These are phyloP conservation scores for Coregonus suidteri DNA, from an alignment of 2,797 vertebrate genomes.

Conservation along the genomic window DNA sequence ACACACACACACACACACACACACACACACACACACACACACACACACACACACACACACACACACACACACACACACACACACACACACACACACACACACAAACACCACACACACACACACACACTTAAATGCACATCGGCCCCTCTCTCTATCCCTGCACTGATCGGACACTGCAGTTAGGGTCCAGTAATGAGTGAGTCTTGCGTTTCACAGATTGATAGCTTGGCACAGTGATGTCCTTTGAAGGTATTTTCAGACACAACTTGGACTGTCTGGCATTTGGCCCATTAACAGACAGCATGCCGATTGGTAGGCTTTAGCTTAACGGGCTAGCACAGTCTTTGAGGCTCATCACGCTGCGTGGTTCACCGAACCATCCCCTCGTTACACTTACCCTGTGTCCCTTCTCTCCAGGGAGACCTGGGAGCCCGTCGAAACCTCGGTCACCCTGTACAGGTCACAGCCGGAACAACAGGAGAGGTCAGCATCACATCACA, in stretches of 20 bases:
- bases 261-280: too few species aligned
- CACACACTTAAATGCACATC: too few species aligned
- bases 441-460: slow-evolving; percentile 76
- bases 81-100: background rate
- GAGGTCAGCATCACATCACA: too few species aligned
- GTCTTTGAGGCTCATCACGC: background rate
- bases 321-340: background rate
- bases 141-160: too few species aligned
- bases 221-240: slow-evolving; percentile 21
- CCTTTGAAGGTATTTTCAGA: slow-evolving; percentile 16
- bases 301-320: background rate
- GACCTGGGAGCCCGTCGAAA: slow-evolving; percentile 80
- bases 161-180: too few species aligned
- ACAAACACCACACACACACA: slow-evolving; percentile 9
- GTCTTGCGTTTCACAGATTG: slow-evolving; percentile 33
- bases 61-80: background rate
- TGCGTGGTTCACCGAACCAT: background rate
- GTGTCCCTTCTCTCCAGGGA: slow-evolving; percentile 81
- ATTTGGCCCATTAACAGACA: background rate
- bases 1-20: too few species aligned
- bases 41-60: too few species aligned
- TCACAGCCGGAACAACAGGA: background rate
- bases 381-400: slow-evolving; percentile 67
- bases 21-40: too few species aligned
- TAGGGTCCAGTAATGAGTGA: background rate